Evolutionary conservation across 2,113 vertebrate genomes (phyloP).

Genomic region (Myotis brandtii): DNA sequence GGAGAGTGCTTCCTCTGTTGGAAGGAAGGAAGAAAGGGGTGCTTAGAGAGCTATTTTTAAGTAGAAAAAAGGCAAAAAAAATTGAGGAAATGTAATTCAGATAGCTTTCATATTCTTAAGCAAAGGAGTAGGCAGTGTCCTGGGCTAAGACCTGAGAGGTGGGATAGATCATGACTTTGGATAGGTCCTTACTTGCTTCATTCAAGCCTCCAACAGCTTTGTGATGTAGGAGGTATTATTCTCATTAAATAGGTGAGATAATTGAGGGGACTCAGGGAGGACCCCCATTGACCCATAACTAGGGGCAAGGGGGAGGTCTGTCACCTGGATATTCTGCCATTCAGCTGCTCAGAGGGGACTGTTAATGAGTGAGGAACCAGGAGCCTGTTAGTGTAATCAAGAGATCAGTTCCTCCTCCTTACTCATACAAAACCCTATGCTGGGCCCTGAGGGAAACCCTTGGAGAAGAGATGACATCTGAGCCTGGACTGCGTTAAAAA

Average conservation of each 20-base stretch:
- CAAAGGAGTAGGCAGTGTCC: not conserved
- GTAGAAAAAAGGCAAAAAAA: slow-evolving; percentile 39
- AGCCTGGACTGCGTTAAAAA: not conserved
- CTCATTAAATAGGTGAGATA: not conserved
- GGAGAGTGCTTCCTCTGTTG: slow-evolving; percentile 48
- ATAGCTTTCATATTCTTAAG: slow-evolving; percentile 23
- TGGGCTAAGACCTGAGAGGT: not conserved
- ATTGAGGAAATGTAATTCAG: slow-evolving; percentile 11
- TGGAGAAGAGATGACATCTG: not conserved
- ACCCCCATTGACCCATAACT: not conserved
- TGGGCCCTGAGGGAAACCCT: not conserved
- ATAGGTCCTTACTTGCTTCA: not conserved
- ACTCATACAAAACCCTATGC: not conserved
- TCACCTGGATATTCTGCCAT: not conserved
- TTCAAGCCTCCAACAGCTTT: not conserved
- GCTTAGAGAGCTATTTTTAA: slow-evolving; percentile 53
- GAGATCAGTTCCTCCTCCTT: not conserved
- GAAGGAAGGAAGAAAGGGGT: slow-evolving; percentile 52
- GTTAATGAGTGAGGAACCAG: not conserved
- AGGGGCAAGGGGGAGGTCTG: not conserved
- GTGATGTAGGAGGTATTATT: not conserved
- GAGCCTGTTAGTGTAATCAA: not conserved
- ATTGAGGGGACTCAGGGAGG: not conserved
- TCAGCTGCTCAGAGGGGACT: not conserved
- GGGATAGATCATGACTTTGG: not conserved